Percentiles rank a stretch among this genome's conserved stretches.
Conservation (phyloP, 2,113 vertebrate genomes). For the Aleadryas rufinucha region DNA sequence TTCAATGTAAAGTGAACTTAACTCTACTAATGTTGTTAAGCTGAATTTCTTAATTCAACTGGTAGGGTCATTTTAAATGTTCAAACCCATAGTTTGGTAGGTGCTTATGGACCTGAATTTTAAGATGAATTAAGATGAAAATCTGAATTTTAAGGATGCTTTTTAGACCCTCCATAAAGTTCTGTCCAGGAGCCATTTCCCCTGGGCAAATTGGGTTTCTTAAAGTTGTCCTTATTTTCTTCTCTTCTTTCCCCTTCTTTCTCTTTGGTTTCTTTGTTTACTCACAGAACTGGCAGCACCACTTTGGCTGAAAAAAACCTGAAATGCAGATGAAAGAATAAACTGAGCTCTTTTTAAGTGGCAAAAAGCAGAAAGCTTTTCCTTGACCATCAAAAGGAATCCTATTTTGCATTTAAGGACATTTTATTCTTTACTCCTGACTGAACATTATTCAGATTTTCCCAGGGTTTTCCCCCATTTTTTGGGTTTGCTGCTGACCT, state of each 20-base stretch:
- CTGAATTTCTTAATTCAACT: neutral
- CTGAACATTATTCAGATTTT: neutral
- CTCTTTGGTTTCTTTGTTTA: neutral
- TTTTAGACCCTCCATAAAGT: neutral
- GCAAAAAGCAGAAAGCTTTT: neutral
- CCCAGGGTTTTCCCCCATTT: neutral
- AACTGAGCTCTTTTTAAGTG: neutral
- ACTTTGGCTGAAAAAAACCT: neutral
- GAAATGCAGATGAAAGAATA: neutral
- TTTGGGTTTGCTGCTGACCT: neutral
- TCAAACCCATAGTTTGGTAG: neutral
- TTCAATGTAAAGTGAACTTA: neutral
- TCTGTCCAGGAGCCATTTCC: neutral
- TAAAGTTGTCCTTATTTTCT: neutral
- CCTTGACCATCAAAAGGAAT: neutral
- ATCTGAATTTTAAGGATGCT: neutral
- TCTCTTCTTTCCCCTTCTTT: neutral
- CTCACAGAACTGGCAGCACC: neutral
- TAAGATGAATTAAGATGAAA: no score
- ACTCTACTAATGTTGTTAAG: neutral
- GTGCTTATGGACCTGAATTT: no score
- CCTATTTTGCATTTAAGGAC: neutral
- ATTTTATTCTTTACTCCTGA: neutral
- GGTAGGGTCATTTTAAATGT: neutral
- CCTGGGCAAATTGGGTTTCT: neutral